phyloP scores from a whole-genome alignment of 2,888 invertebrate species.

The Caenorhabditis sp. region DNA sequence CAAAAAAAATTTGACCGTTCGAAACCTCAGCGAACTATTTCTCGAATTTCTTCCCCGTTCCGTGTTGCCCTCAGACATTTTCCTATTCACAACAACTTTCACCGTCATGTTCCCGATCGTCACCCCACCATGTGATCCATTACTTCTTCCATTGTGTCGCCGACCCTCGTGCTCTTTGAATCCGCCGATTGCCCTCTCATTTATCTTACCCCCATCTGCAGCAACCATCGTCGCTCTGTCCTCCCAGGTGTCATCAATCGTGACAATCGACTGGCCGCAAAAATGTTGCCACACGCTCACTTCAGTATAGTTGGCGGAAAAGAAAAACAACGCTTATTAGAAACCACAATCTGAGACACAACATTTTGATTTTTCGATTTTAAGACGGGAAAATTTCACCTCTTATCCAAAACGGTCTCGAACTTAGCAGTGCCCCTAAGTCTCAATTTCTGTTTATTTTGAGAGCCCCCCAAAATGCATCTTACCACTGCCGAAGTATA shows the following conservation, averaged over 20 bases:
- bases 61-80: background rate
- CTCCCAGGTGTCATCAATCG: conserved; percentile 44
- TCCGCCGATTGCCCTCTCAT: conserved; percentile 40
- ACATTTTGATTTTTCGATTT: no score
- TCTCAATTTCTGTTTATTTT: conserved; percentile 62
- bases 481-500: conserved; percentile 56
- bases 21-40: background rate
- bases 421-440: background rate
- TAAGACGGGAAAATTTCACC: background rate
- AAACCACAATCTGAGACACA: background rate
- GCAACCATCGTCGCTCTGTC: conserved; percentile 13
- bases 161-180: conserved; percentile 55
- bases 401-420: background rate
- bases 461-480: conserved; percentile 50
- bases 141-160: conserved; percentile 37
- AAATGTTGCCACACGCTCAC: background rate
- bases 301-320: conserved; percentile 18
- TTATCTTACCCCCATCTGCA: conserved; percentile 46
- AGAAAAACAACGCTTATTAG: background rate
- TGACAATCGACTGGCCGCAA: conserved; percentile 28
- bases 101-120: conserved; percentile 3
- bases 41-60: background rate
- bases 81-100: conserved; percentile 1
- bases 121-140: conserved; percentile 50
- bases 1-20: no score